Conservation (phyloP, 2,888 invertebrate species). For the Sminthurides aquaticus region DNA sequence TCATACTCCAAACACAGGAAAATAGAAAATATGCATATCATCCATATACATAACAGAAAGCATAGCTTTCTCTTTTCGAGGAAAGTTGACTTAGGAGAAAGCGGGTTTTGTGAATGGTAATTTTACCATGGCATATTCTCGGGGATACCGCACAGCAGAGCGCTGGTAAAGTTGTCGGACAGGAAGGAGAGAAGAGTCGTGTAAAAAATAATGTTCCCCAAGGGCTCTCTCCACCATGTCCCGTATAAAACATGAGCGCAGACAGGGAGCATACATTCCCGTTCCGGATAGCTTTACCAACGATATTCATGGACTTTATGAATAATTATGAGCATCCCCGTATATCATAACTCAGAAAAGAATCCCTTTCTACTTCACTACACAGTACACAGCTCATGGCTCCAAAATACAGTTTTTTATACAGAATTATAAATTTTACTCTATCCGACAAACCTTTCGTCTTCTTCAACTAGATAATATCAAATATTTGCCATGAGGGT, state of each 20-base stretch:
- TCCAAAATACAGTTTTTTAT: no score
- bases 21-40: no score
- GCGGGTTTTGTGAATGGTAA: not conserved
- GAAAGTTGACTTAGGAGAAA: not conserved
- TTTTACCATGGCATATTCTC: not conserved
- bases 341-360: slow-evolving; percentile 20
- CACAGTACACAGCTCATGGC: no score
- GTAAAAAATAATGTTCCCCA: slow-evolving; percentile 34
- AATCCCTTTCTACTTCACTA: no score
- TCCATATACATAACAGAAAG: no score
- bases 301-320: slow-evolving; percentile 18
- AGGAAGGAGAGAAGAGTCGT: slow-evolving; percentile 17
- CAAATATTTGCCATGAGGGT: no score
- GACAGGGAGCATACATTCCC: slow-evolving; percentile 29
- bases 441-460: no score
- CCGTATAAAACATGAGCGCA: slow-evolving; percentile 31
- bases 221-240: slow-evolving; percentile 21
- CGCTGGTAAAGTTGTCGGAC: not conserved
- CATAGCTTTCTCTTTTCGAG: no score
- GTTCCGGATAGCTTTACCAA: not conserved
- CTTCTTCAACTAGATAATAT: no score
- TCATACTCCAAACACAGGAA: no score
- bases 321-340: slow-evolving; percentile 25
- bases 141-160: no score
- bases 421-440: no score